Percentiles rank a stretch among this genome's conserved stretches.
phyloP scores from a whole-genome alignment of 2,888 invertebrate genomes.

The Sycophila texana region DNA sequence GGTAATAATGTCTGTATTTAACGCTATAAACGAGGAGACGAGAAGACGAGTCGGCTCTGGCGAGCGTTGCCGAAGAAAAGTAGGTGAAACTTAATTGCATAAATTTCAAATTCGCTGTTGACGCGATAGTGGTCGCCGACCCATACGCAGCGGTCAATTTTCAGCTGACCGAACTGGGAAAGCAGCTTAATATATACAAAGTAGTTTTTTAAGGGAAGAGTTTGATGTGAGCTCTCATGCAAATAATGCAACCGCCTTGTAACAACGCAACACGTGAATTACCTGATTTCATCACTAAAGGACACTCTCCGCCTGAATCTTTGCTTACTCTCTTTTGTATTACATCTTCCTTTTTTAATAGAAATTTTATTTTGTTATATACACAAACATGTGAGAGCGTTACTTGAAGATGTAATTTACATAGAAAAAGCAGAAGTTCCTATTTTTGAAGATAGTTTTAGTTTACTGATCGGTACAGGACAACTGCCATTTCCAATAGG shows the following conservation, averaged over 20 bases:
- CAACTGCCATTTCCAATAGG: too few relatives aligned
- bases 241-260: background rate
- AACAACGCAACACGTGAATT: conserved; percentile 18
- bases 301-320: background rate
- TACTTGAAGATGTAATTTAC: too few relatives aligned
- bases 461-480: too few relatives aligned
- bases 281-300: background rate
- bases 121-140: background rate
- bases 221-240: background rate
- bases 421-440: too few relatives aligned
- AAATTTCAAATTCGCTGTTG: conserved; percentile 34
- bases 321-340: background rate
- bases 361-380: too few relatives aligned
- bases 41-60: background rate
- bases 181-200: background rate
- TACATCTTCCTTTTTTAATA: background rate
- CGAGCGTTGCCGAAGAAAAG: background rate
- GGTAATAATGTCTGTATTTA: background rate
- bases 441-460: too few relatives aligned
- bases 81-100: conserved; percentile 38
- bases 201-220: background rate
- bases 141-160: conserved; percentile 44
- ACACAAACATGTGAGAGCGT: too few relatives aligned
- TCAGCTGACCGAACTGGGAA: conserved; percentile 10
- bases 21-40: background rate